Evolutionary conservation across 2,888 invertebrate species (phyloP).

Genomic region (Ichneumoninae sp.): DNA sequence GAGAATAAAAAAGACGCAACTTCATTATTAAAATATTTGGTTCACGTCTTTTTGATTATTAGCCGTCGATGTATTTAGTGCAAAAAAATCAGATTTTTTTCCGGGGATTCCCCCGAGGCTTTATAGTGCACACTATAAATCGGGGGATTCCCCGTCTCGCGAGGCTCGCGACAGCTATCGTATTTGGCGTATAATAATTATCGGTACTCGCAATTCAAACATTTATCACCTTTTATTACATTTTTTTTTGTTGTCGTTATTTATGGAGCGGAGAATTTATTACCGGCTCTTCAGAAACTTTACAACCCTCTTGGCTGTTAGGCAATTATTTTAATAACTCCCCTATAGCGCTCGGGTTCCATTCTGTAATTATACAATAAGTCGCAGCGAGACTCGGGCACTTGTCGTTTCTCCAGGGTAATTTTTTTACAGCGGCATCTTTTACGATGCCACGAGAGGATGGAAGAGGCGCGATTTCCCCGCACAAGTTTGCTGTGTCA

Average conservation of each 20-base stretch:
- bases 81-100: background rate
- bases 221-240: background rate
- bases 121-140: slow-evolving; percentile 4
- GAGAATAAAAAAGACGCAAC: background rate
- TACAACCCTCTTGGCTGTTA: background rate
- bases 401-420: background rate
- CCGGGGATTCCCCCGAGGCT: background rate
- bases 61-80: background rate
- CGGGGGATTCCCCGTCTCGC: background rate
- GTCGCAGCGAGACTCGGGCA: background rate
- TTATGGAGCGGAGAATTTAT: slow-evolving; percentile 11
- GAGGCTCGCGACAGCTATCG: background rate
- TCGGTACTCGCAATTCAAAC: background rate
- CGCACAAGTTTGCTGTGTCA: slow-evolving; percentile 45
- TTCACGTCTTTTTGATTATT: background rate
- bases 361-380: slow-evolving; percentile 41
- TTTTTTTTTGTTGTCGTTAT: background rate
- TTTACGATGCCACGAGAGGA: background rate
- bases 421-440: background rate
- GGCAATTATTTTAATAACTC: slow-evolving; percentile 42
- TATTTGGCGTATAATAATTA: background rate
- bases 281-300: background rate
- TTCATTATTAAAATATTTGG: background rate
- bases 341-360: background rate
- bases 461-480: slow-evolving; percentile 21